Conservation (phyloP, 2,113 vertebrate genomes). For the Perca fluviatilis region DNA sequence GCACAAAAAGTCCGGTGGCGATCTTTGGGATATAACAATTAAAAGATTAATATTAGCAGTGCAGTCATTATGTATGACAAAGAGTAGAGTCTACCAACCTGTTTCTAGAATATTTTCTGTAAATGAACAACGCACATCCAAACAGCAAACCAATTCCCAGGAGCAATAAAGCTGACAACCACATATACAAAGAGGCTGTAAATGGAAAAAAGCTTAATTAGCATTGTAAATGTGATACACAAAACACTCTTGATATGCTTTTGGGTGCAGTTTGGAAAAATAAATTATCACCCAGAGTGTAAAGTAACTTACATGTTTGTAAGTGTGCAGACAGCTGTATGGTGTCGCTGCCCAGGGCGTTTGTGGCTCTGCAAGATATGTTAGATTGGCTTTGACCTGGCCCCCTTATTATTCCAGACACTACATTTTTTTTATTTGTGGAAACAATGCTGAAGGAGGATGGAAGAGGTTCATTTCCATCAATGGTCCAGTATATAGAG, state of each 20-base stretch:
- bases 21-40: not conserved
- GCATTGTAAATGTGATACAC: not conserved
- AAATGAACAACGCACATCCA: slow-evolving; percentile 1
- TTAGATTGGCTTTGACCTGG: not conserved
- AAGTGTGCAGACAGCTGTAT: slow-evolving; percentile 1
- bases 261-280: not conserved
- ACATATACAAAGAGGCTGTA: not conserved
- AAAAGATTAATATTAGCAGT: not conserved
- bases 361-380: slow-evolving; percentile 51
- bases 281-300: not conserved
- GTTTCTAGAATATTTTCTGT: slow-evolving; percentile 19
- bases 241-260: not conserved
- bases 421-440: not conserved
- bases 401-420: slow-evolving; percentile 9
- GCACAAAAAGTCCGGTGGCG: no score
- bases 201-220: not conserved
- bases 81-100: slow-evolving; percentile 30
- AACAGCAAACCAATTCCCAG: slow-evolving; percentile 29
- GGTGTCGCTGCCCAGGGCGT: slow-evolving; percentile 25
- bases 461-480: slow-evolving; percentile 26
- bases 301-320: slow-evolving; percentile 22
- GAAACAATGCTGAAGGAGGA: slow-evolving; percentile 2
- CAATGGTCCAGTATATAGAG: slow-evolving; percentile 52
- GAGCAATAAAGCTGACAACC: not conserved
- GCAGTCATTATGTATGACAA: not conserved